Base-by-base conservation (phyloP, 1,140 invertebrate genomes). In the Andrena cerasifolii region DNA sequence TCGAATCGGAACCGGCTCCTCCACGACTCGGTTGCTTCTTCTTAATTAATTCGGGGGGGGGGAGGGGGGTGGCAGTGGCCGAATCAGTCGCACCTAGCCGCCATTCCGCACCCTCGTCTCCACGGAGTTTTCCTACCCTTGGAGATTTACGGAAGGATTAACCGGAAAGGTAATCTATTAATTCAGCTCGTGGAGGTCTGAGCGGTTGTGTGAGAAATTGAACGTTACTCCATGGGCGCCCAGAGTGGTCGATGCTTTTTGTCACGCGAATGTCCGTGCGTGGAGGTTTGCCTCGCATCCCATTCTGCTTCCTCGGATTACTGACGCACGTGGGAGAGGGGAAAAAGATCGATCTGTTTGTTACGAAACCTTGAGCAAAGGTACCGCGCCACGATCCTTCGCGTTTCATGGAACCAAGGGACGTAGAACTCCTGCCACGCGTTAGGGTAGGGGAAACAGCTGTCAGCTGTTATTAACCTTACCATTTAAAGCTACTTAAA, bases 1-100 rank as follows among this genome's bases (percentile, higher is more conserved):
- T 53, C 66, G 51, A 45, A 36, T 54, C 53, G 62, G 24, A 59
- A 18, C 12, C 16, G 36, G 24, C 10, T n/a, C 8, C n/a, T 43
- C 24, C 43, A 49, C 65, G 53, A 8, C 45, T 49, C 63, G 31
- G 43, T 68, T 76, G 53, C 68, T 68, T 76, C 63, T 76, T 68
- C 73, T 68, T 76, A 76, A 76, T 76, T 76, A 76, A 76, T 76
- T 76, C 73, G 72, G 33, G 26, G n/a, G n/a, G n/a, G n/a, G n/a
- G n/a, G n/a, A n/a, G n/a, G n/a, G n/a, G n/a, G 5, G 24, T 31
- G 43, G 10, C 14, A 12, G 61, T 7, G 53, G 6, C 33, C 21
- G 73, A 76, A 76, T 68, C 67, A 28, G 63, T 36, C 63, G 28
- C 26, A 18, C 73, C 72, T n/a, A 18, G 33, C 36, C 36, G 36